Evolutionary conservation across 1,140 invertebrate genomes (phyloP).

Genomic region (Drosophila sproati): DNA sequence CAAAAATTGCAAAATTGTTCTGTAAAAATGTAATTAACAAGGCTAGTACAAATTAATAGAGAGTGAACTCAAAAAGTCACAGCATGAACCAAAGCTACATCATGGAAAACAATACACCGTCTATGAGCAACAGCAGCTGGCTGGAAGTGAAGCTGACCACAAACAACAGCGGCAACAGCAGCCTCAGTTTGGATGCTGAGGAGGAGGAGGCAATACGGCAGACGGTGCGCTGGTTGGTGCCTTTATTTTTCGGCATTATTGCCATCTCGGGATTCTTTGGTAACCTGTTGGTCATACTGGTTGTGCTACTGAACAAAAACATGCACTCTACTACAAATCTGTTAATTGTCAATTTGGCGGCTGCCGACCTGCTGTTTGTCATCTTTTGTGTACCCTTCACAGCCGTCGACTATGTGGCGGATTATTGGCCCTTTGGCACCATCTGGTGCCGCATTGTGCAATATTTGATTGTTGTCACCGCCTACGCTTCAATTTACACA

Average conservation of each 20-base stretch:
- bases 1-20: conserved; percentile 48
- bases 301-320: conserved; percentile 93
- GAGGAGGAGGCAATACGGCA: conserved; percentile 49
- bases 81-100: conserved; percentile 9
- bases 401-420: conserved; percentile 92
- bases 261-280: conserved; percentile 94
- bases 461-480: conserved; percentile 93
- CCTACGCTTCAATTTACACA: conserved; percentile 97
- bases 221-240: conserved; percentile 87
- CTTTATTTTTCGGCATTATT: conserved; percentile 94
- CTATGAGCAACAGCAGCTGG: conserved; percentile 6
- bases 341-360: conserved; percentile 94
- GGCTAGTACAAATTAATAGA: conserved; percentile 36
- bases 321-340: conserved; percentile 97
- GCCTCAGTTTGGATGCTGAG: conserved; percentile 21
- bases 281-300: conserved; percentile 93
- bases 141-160: conserved; percentile 2
- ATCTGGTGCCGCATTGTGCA: conserved; percentile 94
- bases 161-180: not conserved
- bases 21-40: conserved; percentile 49
- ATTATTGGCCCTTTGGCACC: conserved; percentile 95
- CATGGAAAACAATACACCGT: conserved; percentile 45
- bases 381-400: conserved; percentile 98
- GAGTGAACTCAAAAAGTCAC: not conserved
- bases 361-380: conserved; percentile 97